Conservation (phyloP, 2,888 invertebrate genomes). For the Cataglyphis altisquamis region DNA sequence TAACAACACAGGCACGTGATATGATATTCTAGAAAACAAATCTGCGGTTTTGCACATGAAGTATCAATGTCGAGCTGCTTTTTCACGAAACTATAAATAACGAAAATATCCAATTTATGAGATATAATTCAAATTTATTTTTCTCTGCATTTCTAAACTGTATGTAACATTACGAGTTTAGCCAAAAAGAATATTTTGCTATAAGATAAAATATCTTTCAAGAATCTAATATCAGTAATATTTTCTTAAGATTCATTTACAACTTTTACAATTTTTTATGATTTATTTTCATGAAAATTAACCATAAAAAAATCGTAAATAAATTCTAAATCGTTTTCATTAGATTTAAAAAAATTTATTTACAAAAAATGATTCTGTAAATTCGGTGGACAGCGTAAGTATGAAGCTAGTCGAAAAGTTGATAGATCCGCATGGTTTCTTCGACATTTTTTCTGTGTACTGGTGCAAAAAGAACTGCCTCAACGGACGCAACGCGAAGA, state of each 20-base stretch:
- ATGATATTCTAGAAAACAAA: constrained; percentile 31
- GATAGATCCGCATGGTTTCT: neutral
- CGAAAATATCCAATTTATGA: neutral
- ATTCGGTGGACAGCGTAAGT: neutral
- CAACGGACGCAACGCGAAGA: constrained; percentile 32
- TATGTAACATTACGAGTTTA: constrained; percentile 2
- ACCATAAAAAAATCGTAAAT: too few species aligned
- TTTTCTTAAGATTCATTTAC: too few species aligned
- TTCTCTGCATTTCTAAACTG: neutral
- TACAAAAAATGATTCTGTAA: neutral
- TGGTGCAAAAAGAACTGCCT: constrained; percentile 1
- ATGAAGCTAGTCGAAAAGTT: neutral
- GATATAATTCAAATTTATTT: constrained; percentile 26
- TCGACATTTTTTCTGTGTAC: neutral
- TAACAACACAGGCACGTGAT: neutral
- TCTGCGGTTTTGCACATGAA: constrained; percentile 11
- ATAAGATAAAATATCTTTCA: neutral
- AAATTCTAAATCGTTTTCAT: too few species aligned
- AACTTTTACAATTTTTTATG: neutral
- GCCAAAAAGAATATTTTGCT: neutral
- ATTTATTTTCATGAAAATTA: neutral
- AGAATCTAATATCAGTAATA: too few species aligned
- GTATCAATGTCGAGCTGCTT: constrained; percentile 16
- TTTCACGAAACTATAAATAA: neutral
- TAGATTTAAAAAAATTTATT: neutral